Percentiles rank a stretch among this genome's conserved stretches.
Evolutionary conservation across 2,797 vertebrate genomes (phyloP).

Genomic region (Pitangus sulphuratus): DNA sequence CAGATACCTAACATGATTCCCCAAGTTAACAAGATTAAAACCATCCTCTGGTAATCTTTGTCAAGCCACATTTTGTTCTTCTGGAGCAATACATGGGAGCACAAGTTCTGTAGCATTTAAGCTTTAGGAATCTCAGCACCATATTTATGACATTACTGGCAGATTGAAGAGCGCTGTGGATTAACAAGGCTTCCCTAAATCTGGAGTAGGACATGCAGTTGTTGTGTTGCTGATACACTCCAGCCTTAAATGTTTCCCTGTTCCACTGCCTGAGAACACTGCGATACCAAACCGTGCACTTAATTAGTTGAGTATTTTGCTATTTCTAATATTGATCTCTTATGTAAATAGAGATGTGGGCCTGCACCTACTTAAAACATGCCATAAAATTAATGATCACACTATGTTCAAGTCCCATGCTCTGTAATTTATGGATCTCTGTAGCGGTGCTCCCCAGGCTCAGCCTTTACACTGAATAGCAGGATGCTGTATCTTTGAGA

Average conservation of each 20-base stretch:
- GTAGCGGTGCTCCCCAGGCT: rapidly evolving
- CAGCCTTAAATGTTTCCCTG: neutral
- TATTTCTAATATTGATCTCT: neutral
- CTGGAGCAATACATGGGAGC: neutral
- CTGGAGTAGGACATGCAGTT: neutral
- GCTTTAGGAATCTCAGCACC: neutral
- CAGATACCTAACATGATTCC: neutral
- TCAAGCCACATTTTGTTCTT: neutral
- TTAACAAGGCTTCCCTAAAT: neutral
- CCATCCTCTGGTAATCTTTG: neutral
- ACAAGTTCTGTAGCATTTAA: neutral
- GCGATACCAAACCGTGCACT: neutral
- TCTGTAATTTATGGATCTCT: neutral
- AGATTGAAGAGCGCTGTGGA: neutral
- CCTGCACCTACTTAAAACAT: neutral
- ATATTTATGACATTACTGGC: neutral
- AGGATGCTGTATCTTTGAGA: rapidly evolving
- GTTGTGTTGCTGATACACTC: neutral
- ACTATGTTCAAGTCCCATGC: neutral
- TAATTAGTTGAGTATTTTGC: neutral
- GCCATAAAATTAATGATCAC: neutral
- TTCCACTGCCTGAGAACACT: neutral
- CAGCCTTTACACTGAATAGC: neutral
- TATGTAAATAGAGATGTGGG: neutral
- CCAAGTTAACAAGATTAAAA: neutral